Evolutionary conservation across 2,797 vertebrate species (phyloP), one percentile per base, ranked within the genome.

Genomic region (Gouania willdenowi): DNA sequence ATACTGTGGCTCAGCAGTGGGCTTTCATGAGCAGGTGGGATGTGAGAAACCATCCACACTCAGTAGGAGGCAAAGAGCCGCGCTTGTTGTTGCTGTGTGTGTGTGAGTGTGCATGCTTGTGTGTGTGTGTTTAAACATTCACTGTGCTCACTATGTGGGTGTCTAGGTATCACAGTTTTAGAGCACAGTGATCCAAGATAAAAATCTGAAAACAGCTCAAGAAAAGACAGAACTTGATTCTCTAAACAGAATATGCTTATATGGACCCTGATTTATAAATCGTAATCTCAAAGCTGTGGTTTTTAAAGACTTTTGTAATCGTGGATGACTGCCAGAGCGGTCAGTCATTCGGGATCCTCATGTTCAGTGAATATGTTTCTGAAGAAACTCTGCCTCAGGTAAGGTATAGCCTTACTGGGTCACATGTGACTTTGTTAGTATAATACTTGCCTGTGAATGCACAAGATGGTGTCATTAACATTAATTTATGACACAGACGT

Each of bases 21-120:
- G 82, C 74, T 83, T 59, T 76, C 63, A 70, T 80, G 82, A 85
- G 86, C 80, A 85, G 83, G 85, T 87, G 87, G 84, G 85, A 87
- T 87, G 85, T 89, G 84, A 82, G 86, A 89, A 86, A 87, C 58
- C 75, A 61, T 81, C 84, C 77, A 80, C 82, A 72, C 83, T 85
- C 82, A 83, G 86, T 87, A 77, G 87, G 86, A 84, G 81, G 80
- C 70, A 72, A 61, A 85, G 73, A 87, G 80, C 73, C 78, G 71
- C 27, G 70, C 76, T 75, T 81, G 75, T 75, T 75, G 68, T 81
- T 77, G 71, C 79, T 68, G 79, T 83, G 82, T 83, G 78, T 77
- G 82, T 81, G 50, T 72, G 50, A 61, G 41, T 67, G 47, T 66
- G 39, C 51, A 36, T 46, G 45, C 44, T 63, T 63, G 50, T 45